A percentile compares a stretch with the other conserved stretches of the same genome.
Conservation (phyloP, 2,113 vertebrate genomes). For the Agapornis roseicollis region DNA sequence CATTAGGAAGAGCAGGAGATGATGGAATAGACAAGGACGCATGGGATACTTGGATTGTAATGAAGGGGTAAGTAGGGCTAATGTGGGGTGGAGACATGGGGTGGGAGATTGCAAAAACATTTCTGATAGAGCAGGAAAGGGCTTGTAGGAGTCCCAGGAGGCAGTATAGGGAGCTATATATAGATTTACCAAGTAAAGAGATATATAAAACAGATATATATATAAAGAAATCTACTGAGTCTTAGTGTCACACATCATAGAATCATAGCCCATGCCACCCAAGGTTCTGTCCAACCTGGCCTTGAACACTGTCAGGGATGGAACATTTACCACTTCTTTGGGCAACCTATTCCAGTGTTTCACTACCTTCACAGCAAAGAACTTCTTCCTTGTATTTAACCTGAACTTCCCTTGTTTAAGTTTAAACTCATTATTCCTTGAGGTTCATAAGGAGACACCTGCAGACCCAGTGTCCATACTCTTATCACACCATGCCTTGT, state of each 20-base stretch:
- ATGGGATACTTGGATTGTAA: background rate
- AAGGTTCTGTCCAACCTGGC: background rate
- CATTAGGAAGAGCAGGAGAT: background rate
- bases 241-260: background rate
- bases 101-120: background rate
- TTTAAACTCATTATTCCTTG: background rate
- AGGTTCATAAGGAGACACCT: background rate
- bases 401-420: background rate
- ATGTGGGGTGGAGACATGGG: fast-evolving
- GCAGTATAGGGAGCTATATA: background rate
- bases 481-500: background rate
- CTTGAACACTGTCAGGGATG: background rate
- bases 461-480: background rate
- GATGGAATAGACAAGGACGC: background rate
- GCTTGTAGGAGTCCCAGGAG: background rate
- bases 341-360: background rate
- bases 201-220: too few relatives aligned
- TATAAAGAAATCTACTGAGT: background rate
- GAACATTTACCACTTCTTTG: background rate
- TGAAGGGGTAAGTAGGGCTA: background rate
- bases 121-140: background rate
- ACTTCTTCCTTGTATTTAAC: background rate
- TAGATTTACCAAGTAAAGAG: too few relatives aligned
- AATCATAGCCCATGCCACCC: background rate
- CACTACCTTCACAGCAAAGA: background rate